Conservation (phyloP, 2,888 invertebrate genomes). For the Nematopogon swammerdamellus region DNA sequence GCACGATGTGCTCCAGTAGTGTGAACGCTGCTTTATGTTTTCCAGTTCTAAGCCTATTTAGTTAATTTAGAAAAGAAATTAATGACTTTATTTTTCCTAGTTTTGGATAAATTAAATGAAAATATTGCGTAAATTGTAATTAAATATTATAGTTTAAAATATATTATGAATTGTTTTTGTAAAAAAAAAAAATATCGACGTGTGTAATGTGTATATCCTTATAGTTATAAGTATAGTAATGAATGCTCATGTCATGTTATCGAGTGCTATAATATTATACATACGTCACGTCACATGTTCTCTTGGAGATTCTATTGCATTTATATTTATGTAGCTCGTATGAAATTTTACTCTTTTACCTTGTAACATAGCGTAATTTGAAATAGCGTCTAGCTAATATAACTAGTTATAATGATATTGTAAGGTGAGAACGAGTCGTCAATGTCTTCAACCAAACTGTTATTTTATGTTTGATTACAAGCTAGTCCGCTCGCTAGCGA, state of each 20-base stretch:
- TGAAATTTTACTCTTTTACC: background rate
- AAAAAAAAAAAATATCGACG: too few species aligned
- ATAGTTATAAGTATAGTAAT: background rate
- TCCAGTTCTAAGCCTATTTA: too few species aligned
- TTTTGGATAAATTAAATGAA: too few species aligned
- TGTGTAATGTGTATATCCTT: background rate
- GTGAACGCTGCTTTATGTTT: too few species aligned
- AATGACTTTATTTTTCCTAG: too few species aligned
- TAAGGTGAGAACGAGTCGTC: background rate
- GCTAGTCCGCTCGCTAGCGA: background rate
- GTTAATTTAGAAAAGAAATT: too few species aligned
- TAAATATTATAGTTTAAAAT: background rate
- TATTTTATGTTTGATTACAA: background rate
- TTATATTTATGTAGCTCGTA: conserved; percentile 23
- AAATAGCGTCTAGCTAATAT: background rate
- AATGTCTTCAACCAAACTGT: background rate
- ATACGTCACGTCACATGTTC: background rate
- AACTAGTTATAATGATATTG: background rate
- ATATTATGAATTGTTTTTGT: background rate
- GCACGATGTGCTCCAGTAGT: too few species aligned
- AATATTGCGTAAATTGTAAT: too few species aligned
- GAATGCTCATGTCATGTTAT: background rate
- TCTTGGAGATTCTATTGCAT: conserved; percentile 33
- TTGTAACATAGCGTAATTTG: background rate
- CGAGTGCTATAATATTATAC: background rate